Percentiles rank a stretch among this genome's conserved stretches.
Conservation (phyloP, 2,113 vertebrate genomes). For the Triplophysa siluroides region DNA sequence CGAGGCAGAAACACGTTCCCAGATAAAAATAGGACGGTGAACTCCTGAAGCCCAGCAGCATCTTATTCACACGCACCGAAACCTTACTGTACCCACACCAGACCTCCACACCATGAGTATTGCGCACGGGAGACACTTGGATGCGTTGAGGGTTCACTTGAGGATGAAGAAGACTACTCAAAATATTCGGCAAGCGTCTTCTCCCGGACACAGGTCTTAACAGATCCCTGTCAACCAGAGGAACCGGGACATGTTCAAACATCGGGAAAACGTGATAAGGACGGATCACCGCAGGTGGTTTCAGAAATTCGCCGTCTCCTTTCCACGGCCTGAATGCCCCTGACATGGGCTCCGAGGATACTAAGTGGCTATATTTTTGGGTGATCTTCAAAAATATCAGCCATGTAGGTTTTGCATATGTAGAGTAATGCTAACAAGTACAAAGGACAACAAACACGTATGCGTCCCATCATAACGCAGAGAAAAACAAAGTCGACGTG, state of each 20-base stretch:
- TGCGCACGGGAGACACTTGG: constrained; percentile 12
- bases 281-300: neutral
- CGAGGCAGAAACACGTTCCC: constrained; percentile 50
- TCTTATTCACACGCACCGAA: constrained; percentile 47
- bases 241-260: constrained; percentile 37
- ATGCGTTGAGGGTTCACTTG: neutral
- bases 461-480: neutral
- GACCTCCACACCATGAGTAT: constrained; percentile 50
- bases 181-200: constrained; percentile 14
- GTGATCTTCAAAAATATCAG: neutral
- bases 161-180: constrained; percentile 46
- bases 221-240: constrained; percentile 20
- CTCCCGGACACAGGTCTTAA: constrained; percentile 36
- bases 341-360: neutral
- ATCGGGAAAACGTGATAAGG: constrained; percentile 51
- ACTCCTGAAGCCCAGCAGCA: constrained; percentile 28
- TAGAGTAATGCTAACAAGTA: neutral
- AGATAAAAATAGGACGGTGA: constrained; percentile 20
- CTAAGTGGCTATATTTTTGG: neutral
- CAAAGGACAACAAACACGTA: neutral
- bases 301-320: neutral
- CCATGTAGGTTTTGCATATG: neutral
- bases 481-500: neutral
- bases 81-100: constrained; percentile 53
- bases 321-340: constrained; percentile 5